Conservation (phyloP, 2,888 invertebrate species). For the Peribatodes rhomboidaria region DNA sequence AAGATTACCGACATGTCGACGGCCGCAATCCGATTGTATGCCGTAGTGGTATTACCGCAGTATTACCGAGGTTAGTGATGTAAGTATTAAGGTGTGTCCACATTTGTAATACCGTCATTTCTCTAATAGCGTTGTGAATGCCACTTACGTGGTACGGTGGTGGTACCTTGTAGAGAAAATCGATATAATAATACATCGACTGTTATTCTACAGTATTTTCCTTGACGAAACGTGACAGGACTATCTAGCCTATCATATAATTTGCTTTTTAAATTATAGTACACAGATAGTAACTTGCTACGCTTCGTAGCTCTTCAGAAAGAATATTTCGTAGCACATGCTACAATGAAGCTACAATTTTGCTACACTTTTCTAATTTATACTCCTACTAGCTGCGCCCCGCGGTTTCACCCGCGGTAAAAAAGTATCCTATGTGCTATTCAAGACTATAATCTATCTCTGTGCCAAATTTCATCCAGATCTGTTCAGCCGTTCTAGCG, state of each 20-base stretch:
- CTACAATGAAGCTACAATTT: slow-evolving; percentile 9
- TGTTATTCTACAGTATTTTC: no score
- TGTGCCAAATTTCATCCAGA: no score
- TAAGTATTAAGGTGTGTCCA: slow-evolving; percentile 3
- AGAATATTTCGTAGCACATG: slow-evolving; percentile 16
- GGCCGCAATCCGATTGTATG: slow-evolving; percentile 11
- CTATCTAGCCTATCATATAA: neutral
- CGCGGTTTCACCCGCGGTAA: no score
- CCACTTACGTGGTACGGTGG: no score
- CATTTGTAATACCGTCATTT: neutral
- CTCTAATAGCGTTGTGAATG: no score
- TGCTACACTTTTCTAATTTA: slow-evolving; percentile 1
- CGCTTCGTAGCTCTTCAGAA: neutral
- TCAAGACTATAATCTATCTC: no score
- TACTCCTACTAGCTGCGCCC: neutral
- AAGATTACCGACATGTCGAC: slow-evolving; percentile 13
- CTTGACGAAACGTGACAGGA: no score
- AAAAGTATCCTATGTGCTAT: no score
- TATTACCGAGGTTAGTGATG: neutral
- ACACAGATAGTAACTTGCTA: neutral
- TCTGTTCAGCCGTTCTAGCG: no score
- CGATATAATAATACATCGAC: no score
- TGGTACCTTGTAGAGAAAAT: no score
- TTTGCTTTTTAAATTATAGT: neutral
- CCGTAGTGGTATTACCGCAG: slow-evolving; percentile 18